Evolutionary conservation across 2,113 vertebrate species (phyloP), one percentile per base, ranked within the genome.

Genomic region (Pterophyllum scalare): DNA sequence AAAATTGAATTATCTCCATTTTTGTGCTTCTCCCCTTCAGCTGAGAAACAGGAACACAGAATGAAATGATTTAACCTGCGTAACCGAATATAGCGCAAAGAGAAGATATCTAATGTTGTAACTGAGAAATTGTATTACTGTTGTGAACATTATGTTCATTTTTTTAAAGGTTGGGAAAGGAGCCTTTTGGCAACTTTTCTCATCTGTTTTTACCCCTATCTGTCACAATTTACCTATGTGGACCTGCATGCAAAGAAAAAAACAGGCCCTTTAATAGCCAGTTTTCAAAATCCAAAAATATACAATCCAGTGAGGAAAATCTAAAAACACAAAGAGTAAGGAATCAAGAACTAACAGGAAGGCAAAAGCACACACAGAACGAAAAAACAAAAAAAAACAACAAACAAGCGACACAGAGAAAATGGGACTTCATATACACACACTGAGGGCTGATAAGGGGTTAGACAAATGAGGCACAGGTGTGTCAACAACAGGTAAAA

Each of bases 61-160:
- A 57, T 5, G 5, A 3, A 64, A 0, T 4, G 0, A 49, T 0
- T 28, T 49, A 1, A 19, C 12, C 24, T 28, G 46, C 7, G 46
- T 1, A 70, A 0, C 65, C 5, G 43, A 49, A 0, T 0, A 10
- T 17, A 65, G 38, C 10, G 40, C n/a, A 64, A 40, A 64, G 38
- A 40, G 8, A 46, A 67, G 8, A 26, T 10, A 17, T 2, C 3
- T 13, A 5, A 12, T 49, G 22, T 67, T 26, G 40, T 46, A 67
- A 67, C 14, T 20, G 52, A 4, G 8, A 20, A 15, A 4, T 7
- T 12, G 4, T 49, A 0, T 26, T 19, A 6, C 14, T 67, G 15
- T 6, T 49, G 17, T 7, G 14, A 46, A 46, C 46, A 67, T 24
- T 67, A 33, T 11, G 2, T 70, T 17, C 40, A 33, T 33, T 33